Evolutionary conservation across 2,888 invertebrate genomes (phyloP).

Genomic region (Endomychus coccineus): DNA sequence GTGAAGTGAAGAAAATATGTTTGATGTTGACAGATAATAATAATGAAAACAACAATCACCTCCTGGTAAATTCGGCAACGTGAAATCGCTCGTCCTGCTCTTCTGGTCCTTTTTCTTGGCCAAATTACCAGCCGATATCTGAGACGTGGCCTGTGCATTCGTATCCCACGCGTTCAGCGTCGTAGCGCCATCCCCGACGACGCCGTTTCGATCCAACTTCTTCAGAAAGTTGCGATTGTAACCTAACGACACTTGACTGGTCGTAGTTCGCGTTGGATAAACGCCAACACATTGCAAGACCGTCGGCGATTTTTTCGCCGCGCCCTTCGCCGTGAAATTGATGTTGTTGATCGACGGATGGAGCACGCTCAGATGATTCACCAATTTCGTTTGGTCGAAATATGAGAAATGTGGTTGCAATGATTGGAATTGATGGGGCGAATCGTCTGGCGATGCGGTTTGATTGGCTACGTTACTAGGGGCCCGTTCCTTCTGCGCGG

Average conservation of each 20-base stretch:
- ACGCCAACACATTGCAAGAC: conserved; percentile 29
- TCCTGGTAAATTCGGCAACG: conserved; percentile 56
- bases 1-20: too few species aligned
- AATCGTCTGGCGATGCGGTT: too few species aligned
- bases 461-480: too few species aligned
- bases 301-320: conserved; percentile 34
- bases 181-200: not conserved
- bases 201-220: conserved; percentile 34
- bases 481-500: conserved; percentile 20
- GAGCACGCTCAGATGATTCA: conserved; percentile 30
- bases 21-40: too few species aligned
- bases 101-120: conserved; percentile 29
- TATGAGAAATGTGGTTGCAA: conserved; percentile 29
- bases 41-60: too few species aligned
- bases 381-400: conserved; percentile 22
- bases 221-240: conserved; percentile 28
- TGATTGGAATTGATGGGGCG: conserved; percentile 39
- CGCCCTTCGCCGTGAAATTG: conserved; percentile 32
- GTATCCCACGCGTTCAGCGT: not conserved
- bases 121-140: not conserved
- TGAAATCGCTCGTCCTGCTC: conserved; percentile 45
- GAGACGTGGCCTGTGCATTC: too few species aligned
- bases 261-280: conserved; percentile 16
- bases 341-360: conserved; percentile 41
- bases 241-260: conserved; percentile 9